phyloP scores from a whole-genome alignment of 2,888 invertebrate species.

The Mythimna ferrago region DNA sequence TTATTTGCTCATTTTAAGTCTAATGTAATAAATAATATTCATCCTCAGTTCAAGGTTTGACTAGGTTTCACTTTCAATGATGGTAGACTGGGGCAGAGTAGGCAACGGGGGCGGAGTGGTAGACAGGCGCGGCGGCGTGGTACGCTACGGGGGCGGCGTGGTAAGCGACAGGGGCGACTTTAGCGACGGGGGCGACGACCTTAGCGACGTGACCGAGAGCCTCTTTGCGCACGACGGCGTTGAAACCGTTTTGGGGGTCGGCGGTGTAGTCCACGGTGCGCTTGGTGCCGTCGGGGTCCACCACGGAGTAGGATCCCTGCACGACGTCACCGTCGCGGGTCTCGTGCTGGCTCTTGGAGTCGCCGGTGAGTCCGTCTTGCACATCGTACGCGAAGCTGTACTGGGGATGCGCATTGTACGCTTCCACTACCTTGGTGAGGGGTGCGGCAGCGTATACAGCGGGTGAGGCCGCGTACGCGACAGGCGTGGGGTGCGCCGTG shows the following conservation, averaged over 20 bases:
- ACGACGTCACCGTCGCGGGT: conserved; percentile 88
- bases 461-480: conserved; percentile 73
- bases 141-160: conserved; percentile 71
- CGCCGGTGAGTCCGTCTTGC: conserved; percentile 87
- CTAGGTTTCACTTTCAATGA: conserved; percentile 56
- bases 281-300: conserved; percentile 87
- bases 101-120: conserved; percentile 72
- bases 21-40: conserved; percentile 53
- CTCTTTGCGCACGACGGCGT: conserved; percentile 87
- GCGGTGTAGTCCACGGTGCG: conserved; percentile 89
- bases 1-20: conserved; percentile 43
- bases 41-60: conserved; percentile 37
- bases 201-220: conserved; percentile 78
- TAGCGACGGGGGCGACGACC: conserved; percentile 68
- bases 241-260: conserved; percentile 87
- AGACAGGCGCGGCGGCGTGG: conserved; percentile 50
- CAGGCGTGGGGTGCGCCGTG: conserved; percentile 71
- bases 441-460: conserved; percentile 67
- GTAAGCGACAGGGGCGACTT: conserved; percentile 65
- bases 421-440: conserved; percentile 69
- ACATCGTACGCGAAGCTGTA: conserved; percentile 87
- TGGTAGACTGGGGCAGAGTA: conserved; percentile 61
- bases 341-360: conserved; percentile 87
- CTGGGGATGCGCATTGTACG: conserved; percentile 75
- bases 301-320: conserved; percentile 87